Evolutionary conservation across 1,140 invertebrate species (phyloP).

Genomic region (Meloidogyne hapla): DNA sequence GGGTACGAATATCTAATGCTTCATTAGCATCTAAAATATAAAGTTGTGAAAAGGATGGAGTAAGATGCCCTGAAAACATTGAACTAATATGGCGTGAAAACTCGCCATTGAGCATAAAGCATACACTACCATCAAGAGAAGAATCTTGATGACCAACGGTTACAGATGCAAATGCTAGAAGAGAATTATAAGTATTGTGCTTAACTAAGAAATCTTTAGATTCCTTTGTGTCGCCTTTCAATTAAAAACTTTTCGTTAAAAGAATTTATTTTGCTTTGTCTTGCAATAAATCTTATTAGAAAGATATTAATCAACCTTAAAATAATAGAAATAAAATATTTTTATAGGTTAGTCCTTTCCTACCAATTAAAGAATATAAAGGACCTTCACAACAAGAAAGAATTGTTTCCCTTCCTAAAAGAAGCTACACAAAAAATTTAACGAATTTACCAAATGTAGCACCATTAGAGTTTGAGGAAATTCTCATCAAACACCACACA

Average conservation of each 20-base stretch:
- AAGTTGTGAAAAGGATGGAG: not conserved
- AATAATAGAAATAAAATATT: no score
- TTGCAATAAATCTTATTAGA: no score
- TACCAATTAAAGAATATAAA: no score
- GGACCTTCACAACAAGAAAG: not conserved
- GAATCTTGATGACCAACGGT: not conserved
- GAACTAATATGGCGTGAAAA: not conserved
- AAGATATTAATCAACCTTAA: no score
- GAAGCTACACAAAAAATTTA: not conserved
- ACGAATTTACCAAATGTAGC: not conserved
- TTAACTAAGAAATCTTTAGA: not conserved
- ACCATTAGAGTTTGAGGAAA: not conserved
- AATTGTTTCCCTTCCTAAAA: not conserved
- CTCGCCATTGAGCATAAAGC: conserved; percentile 9
- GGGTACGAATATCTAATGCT: not conserved
- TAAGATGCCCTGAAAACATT: not conserved
- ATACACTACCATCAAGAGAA: not conserved
- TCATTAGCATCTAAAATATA: conserved; percentile 2
- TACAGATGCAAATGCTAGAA: not conserved
- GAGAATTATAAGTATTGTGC: not conserved
- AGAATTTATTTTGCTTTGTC: no score
- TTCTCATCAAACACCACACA: not conserved
- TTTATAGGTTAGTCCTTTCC: no score
- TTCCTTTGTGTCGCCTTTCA: not conserved
- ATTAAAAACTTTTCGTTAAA: no score